These are phyloP conservation scores for Oryctes rhinoceros DNA, from an alignment of 1,140 invertebrate genomes.

Conservation along the genomic window DNA sequence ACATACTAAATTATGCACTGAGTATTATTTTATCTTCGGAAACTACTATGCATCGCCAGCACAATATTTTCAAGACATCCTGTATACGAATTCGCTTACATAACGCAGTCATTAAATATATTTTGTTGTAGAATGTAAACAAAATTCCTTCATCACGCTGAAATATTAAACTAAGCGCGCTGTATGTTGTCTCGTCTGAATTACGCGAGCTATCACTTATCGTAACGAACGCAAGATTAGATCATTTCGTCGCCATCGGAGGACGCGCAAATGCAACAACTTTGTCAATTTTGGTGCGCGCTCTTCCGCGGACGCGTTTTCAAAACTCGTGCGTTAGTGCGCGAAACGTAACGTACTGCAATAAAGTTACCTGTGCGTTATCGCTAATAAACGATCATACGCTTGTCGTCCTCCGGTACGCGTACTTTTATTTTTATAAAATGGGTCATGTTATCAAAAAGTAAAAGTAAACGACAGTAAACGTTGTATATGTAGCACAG, in stretches of 20 bases:
- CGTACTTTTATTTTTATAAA: neutral
- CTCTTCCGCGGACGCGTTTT: neutral
- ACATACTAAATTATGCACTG: no score
- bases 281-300: constrained; percentile 1
- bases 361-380: neutral
- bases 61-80: no score
- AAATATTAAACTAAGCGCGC: constrained; percentile 22
- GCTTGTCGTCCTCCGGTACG: neutral
- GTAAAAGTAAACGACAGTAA: constrained; percentile 4
- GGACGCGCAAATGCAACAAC: constrained; percentile 13
- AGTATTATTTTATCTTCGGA: no score
- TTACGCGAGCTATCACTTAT: constrained; percentile 10
- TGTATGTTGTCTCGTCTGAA: neutral
- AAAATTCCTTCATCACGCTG: neutral
- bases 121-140: constrained; percentile 28
- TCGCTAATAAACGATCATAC: neutral
- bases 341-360: no score
- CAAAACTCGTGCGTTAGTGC: no score
- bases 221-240: constrained; percentile 18
- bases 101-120: no score
- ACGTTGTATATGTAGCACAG: neutral
- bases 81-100: no score
- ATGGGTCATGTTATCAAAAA: constrained; percentile 25
- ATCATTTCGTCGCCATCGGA: neutral
- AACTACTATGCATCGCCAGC: no score